Evolutionary conservation across 2,113 vertebrate species (phyloP).

Genomic region (Hydrochoerus hydrochaeris): DNA sequence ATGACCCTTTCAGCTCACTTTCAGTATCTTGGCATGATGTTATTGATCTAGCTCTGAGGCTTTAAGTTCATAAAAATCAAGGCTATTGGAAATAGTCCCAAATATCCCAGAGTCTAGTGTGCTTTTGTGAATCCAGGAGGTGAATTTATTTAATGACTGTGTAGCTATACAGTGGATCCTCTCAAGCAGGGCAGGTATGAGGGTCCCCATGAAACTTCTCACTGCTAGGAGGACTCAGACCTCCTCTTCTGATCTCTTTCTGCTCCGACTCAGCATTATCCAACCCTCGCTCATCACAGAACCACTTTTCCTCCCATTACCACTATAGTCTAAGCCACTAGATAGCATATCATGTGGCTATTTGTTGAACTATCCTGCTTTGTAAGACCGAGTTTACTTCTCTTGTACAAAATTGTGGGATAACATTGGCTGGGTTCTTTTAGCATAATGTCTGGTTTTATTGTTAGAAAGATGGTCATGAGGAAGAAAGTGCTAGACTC

Average conservation of each 20-base stretch:
- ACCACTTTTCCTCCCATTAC: background rate
- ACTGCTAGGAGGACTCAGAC: background rate
- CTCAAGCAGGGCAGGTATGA: background rate
- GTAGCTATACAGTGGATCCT: background rate
- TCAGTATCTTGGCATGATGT: background rate
- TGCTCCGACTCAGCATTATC: background rate
- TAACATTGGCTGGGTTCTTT: background rate
- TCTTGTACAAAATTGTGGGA: background rate
- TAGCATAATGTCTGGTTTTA: background rate
- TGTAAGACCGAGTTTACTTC: background rate
- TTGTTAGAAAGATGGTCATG: background rate
- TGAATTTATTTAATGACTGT: background rate
- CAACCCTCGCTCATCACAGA: background rate
- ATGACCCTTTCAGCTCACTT: background rate
- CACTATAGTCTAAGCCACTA: background rate
- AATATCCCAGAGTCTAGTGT: background rate
- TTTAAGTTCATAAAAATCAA: slow-evolving; percentile 28
- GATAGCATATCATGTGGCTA: background rate
- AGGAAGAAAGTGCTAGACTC: background rate
- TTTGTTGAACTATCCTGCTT: background rate
- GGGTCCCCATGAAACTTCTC: background rate
- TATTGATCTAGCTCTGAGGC: background rate
- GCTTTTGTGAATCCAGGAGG: background rate
- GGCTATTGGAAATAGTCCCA: background rate
- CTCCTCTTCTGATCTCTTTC: background rate